phyloP scores from a whole-genome alignment of 2,797 vertebrate genomes.

The Gallinago solitaria region DNA sequence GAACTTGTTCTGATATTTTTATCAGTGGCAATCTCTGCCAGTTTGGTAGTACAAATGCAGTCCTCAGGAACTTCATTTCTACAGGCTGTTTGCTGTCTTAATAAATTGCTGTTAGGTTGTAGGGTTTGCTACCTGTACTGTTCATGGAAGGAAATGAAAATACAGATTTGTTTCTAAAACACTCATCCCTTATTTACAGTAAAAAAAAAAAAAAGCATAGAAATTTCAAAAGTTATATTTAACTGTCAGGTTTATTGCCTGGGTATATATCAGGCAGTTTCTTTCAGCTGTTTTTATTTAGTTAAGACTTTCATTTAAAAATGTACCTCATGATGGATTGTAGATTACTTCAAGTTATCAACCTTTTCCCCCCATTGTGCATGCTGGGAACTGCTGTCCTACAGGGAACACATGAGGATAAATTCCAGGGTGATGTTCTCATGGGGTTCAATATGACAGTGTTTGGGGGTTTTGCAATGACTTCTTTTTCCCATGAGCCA shows the following conservation, averaged over 20 bases:
- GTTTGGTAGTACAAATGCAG: neutral
- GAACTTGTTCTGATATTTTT: neutral
- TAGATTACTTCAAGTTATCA: neutral
- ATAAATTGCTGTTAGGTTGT: neutral
- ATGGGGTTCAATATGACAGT: neutral
- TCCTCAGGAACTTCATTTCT: neutral
- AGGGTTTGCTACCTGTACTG: neutral
- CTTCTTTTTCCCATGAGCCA: neutral
- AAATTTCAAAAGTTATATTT: neutral
- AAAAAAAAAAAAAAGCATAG: neutral
- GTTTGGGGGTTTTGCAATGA: neutral
- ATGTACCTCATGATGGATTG: neutral
- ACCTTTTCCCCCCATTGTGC: neutral
- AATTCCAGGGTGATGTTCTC: neutral
- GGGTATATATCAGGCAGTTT: neutral
- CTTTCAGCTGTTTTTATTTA: neutral
- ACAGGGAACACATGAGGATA: neutral
- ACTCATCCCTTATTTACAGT: neutral
- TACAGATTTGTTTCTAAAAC: neutral
- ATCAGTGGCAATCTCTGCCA: neutral
- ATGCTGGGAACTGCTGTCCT: neutral
- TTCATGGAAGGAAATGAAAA: neutral
- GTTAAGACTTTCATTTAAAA: neutral
- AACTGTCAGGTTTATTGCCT: neutral
- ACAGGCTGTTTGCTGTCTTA: neutral